Base-by-base conservation (phyloP, 1,140 invertebrate species). In the Protaetia brevitarsis region DNA sequence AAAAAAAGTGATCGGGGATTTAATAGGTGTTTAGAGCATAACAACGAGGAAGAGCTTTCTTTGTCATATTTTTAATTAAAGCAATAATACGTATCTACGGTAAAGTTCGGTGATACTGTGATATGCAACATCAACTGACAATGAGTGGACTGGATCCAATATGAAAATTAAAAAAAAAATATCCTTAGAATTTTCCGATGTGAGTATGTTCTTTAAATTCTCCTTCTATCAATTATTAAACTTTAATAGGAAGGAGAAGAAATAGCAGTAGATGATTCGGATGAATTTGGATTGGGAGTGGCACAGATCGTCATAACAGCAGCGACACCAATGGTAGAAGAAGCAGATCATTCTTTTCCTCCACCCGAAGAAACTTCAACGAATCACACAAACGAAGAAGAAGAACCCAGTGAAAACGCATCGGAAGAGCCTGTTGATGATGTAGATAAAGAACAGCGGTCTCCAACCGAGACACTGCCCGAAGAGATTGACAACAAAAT, bases 281-380 rank as follows among this genome's bases (percentile, higher is more conserved):
- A 72, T 13, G 75, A 76, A 58, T 72, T 82, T 62, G 86, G 87
- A 69, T 82, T 93, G 45, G 89, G 88, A 62, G 90, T 92, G 51
- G 91, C 90, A 59, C 89, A 92, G 75, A 94, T 94, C 69, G 90
- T 93, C 5, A 93, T 95, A 74, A 94, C 92, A 11, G 91, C 91
- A 21, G 92, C 93, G 41, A 94, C 93, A 3, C 93, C 92, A 21
- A 92, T 93, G 89, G 81, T 86, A 69, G 92, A 94, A 78, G 90
- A 93, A 69, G 80, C 85, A 3, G 88, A 90, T 29, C 83, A 85
- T 61, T 83, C 86, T 2, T 90, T 89, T 76, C 87, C 87, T 26
- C 82, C 82, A 19, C 76, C 78, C 64, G 76, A 81, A 76, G 79
- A 82, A 74, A 75, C 76, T 67, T 37, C 78, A 71, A 78, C 76